A percentile compares a stretch with the other conserved stretches of the same genome.
Evolutionary conservation across 1,140 invertebrate species (phyloP).

Genomic region (Ceratitis capitata): DNA sequence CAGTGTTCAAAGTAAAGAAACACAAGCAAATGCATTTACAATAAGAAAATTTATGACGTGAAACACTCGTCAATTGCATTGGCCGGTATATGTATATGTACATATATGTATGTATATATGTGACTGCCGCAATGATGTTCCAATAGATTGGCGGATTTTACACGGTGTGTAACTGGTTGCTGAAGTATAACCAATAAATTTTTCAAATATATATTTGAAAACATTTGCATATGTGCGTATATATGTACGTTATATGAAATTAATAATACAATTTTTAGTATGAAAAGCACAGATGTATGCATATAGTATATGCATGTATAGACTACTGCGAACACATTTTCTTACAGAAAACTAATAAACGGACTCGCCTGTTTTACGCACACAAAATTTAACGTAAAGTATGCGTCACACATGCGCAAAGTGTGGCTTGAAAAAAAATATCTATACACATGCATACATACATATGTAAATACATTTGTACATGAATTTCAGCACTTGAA

Average conservation of each 20-base stretch:
- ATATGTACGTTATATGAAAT: too few species aligned
- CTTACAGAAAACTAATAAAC: neutral
- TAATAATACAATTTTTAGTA: too few species aligned
- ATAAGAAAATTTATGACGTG: conserved; percentile 29
- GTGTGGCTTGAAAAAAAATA: neutral
- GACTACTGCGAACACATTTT: neutral
- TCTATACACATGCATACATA: neutral
- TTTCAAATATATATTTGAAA: too few species aligned
- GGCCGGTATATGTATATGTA: neutral
- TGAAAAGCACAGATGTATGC: neutral
- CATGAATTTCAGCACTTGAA: neutral
- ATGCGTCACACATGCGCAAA: conserved; percentile 25
- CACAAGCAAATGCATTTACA: conserved; percentile 6
- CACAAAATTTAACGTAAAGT: neutral
- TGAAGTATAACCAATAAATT: neutral
- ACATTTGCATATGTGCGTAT: neutral
- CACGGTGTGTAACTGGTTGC: neutral
- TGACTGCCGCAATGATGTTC: too few species aligned
- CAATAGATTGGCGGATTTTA: neutral
- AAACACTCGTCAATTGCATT: neutral
- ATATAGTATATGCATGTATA: neutral
- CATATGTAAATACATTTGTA: neutral
- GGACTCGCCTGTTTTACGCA: neutral
- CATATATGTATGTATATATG: neutral
- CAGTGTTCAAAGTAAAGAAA: neutral